phyloP scores from a whole-genome alignment of 2,888 invertebrate species.

The Macaria liturata region DNA sequence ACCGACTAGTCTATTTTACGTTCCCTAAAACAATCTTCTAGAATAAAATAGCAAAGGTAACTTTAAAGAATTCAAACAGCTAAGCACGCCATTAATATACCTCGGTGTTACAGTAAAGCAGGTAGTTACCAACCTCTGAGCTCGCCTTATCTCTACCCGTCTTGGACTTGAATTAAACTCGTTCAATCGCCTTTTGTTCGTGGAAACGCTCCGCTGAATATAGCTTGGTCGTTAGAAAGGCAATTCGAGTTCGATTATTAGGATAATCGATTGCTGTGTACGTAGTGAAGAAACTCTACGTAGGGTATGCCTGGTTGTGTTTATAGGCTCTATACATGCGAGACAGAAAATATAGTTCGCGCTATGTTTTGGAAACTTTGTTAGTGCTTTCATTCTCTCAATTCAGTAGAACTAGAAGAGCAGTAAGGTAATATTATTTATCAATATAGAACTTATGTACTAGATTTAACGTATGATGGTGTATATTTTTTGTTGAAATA shows the following conservation, averaged over 20 bases:
- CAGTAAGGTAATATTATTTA: no score
- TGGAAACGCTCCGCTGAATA: conserved; percentile 13
- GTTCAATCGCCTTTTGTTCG: conserved; percentile 26
- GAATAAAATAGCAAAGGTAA: conserved; percentile 6
- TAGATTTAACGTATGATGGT: no score
- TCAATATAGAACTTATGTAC: no score
- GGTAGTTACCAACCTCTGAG: conserved; percentile 22
- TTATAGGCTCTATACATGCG: no score
- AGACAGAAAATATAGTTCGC: no score
- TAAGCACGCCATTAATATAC: conserved; percentile 22
- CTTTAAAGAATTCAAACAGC: conserved; percentile 18
- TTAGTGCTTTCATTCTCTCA: no score
- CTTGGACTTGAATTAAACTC: conserved; percentile 28
- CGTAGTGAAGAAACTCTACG: neutral
- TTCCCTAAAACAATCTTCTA: neutral
- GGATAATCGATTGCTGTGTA: conserved; percentile 10
- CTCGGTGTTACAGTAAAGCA: conserved; percentile 18
- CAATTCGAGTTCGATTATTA: conserved; percentile 11
- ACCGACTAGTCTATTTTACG: no score
- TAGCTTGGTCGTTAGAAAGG: conserved; percentile 9
- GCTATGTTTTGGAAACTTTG: no score
- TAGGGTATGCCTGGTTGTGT: no score
- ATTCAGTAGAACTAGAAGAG: no score
- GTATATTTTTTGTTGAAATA: no score
- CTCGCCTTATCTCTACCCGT: conserved; percentile 21